Evolutionary conservation across 2,888 invertebrate species (phyloP).

Genomic region (Hypercompe scribonia): DNA sequence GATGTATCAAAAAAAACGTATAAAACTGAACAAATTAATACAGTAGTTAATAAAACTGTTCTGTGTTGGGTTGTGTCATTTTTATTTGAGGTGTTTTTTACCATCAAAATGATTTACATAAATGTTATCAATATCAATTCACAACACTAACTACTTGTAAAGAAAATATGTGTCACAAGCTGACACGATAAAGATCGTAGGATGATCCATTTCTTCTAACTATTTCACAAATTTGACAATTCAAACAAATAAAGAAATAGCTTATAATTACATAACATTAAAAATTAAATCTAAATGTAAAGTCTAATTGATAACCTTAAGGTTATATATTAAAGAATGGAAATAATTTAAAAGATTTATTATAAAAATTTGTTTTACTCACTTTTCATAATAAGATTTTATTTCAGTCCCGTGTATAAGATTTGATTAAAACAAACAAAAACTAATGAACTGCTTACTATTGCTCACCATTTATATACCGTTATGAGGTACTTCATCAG

Average conservation of each 20-base stretch:
- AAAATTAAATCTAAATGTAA: neutral
- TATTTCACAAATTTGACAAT: neutral
- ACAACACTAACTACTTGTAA: too few species aligned
- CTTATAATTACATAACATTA: neutral
- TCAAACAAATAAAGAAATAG: neutral
- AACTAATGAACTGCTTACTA: slow-evolving; percentile 19
- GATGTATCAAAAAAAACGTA: too few species aligned
- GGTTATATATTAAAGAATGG: neutral
- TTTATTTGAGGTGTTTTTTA: too few species aligned
- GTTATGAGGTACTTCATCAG: slow-evolving; percentile 21
- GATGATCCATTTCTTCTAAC: neutral
- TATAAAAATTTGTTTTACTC: slow-evolving; percentile 4
- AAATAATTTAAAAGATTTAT: neutral
- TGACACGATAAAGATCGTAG: too few species aligned
- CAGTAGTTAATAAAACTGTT: too few species aligned
- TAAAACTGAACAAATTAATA: too few species aligned
- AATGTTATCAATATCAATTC: too few species aligned
- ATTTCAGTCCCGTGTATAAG: slow-evolving; percentile 8
- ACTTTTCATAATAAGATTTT: slow-evolving; percentile 31
- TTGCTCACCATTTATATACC: slow-evolving; percentile 37
- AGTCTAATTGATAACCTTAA: neutral
- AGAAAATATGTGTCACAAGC: too few species aligned
- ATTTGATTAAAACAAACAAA: slow-evolving; percentile 15
- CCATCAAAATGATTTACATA: too few species aligned
- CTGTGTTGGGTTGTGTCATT: too few species aligned